Conservation (phyloP, 2,888 invertebrate species). For the Xestia ashworthii region DNA sequence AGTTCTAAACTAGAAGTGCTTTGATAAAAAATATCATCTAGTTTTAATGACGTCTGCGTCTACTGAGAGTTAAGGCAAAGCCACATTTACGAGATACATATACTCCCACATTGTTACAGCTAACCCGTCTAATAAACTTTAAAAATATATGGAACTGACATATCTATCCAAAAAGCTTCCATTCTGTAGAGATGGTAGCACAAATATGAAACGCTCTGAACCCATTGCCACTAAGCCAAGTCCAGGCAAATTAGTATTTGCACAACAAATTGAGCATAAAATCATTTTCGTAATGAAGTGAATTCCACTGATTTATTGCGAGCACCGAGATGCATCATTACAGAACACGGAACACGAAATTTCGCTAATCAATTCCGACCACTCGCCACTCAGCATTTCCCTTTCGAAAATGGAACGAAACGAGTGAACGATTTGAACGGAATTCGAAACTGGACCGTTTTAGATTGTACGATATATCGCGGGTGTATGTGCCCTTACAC, state of each 20-base stretch:
- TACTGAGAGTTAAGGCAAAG: slow-evolving; percentile 39
- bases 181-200: background rate
- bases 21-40: slow-evolving; percentile 63
- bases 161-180: background rate
- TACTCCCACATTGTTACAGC: background rate
- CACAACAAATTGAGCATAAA: slow-evolving; percentile 17
- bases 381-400: slow-evolving; percentile 35
- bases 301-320: slow-evolving; percentile 33
- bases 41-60: slow-evolving; percentile 68
- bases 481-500: slow-evolving; percentile 53
- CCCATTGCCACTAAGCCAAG: too few species aligned
- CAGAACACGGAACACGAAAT: slow-evolving; percentile 44
- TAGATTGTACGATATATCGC: slow-evolving; percentile 40
- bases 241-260: background rate
- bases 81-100: slow-evolving; percentile 16
- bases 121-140: background rate
- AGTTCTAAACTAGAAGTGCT: slow-evolving; percentile 45
- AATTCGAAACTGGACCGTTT: slow-evolving; percentile 46
- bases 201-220: background rate
- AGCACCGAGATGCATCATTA: slow-evolving; percentile 35
- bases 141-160: background rate
- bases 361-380: slow-evolving; percentile 42
- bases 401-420: slow-evolving; percentile 40
- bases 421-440: slow-evolving; percentile 28
- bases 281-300: background rate